phyloP scores from a whole-genome alignment of 2,113 vertebrate genomes.

The Xiphophorus couchianus region DNA sequence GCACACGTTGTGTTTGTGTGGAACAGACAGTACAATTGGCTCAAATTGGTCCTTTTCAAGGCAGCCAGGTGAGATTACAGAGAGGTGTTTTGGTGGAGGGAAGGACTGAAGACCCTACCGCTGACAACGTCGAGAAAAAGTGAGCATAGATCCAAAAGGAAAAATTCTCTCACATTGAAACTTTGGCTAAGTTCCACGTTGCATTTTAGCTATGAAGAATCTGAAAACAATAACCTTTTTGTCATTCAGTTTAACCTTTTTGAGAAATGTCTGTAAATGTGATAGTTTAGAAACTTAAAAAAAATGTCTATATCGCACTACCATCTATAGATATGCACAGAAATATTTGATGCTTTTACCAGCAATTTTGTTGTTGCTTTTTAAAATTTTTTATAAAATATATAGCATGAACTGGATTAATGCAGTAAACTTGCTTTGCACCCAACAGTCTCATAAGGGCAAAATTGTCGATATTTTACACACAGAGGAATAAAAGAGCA shows the following conservation, averaged over 20 bases:
- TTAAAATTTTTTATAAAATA: background rate
- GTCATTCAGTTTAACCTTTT: background rate
- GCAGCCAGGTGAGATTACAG: constrained; percentile 64
- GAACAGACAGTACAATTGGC: constrained; percentile 49
- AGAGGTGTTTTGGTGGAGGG: constrained; percentile 37
- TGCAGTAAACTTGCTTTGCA: no score
- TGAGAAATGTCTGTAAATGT: background rate
- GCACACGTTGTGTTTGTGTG: constrained; percentile 54
- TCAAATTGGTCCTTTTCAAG: constrained; percentile 37
- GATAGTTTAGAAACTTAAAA: no score
- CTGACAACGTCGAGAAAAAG: constrained; percentile 15
- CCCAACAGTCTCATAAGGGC: background rate
- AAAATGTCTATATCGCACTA: no score
- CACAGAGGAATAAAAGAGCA: no score
- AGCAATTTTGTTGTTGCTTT: background rate
- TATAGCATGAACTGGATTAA: background rate
- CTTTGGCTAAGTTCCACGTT: background rate
- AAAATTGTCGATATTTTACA: background rate
- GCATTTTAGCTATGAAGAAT: background rate
- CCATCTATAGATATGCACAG: background rate
- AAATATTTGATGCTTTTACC: background rate
- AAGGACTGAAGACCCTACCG: constrained; percentile 15
- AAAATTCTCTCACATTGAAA: constrained; percentile 12
- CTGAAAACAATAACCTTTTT: background rate
- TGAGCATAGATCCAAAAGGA: constrained; percentile 20